Evolutionary conservation across 2,888 invertebrate species (phyloP), one percentile per base, ranked within the genome.

Genomic region (Brenthis ino): DNA sequence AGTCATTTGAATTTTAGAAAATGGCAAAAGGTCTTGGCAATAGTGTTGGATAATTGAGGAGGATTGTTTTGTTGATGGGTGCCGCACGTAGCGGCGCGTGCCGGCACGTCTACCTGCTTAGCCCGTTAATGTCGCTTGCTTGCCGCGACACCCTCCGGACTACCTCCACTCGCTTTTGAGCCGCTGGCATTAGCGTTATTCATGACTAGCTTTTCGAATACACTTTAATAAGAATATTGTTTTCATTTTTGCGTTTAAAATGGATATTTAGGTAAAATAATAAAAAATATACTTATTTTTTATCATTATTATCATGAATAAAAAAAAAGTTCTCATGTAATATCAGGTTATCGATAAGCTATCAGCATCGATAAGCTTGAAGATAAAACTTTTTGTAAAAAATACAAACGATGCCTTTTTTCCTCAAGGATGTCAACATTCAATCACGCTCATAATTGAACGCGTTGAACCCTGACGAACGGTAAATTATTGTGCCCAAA

Each of bases 101-200:
- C 76, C 79, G 72, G 74, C 87, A 86, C 87, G 86, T 85, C 75
- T 77, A 82, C 83, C 86, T 87, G 84, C 80, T 89, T 86, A 87
- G 82, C 81, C 80, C 72, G 67, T 63, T 85, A 86, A 87, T 85
- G 82, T 81, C 82, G 11, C 51, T 63, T 63, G 53, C 68, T 66
- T 16, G 24, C 48, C 50, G 56, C 43, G 61, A 61, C 63, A 43
- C 67, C 65, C 55, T 51, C 64, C 65, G 33, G 14, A 37, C 16
- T 47, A 48, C 51, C 28, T 24, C 3, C 33, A 54, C 55, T 54
- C 20, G 47, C 16, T 55, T 61, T 33, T 63, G 48, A 28, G 53
- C 24, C 51, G 37, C n/a, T 37, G 55, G 50, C 14, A 61, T 61
- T 48, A 55, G 47, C 55, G 11, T 61, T 56, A 67, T 56, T 63